A percentile compares a stretch with the other conserved stretches of the same genome.
These are phyloP conservation scores for Esox niger DNA, from an alignment of 2,113 vertebrate species.

Conservation along the genomic window DNA sequence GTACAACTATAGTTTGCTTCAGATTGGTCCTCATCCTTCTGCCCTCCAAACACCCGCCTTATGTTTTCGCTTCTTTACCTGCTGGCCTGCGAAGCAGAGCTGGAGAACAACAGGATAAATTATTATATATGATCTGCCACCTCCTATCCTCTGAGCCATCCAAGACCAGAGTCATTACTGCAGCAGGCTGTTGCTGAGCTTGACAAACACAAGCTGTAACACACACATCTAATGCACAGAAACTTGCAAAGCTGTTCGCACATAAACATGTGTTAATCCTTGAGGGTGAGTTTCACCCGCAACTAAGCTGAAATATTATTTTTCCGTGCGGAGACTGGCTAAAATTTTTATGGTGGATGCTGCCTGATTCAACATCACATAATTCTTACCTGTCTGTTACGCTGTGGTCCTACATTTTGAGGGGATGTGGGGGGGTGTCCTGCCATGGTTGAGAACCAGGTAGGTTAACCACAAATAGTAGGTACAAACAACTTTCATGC, in stretches of 20 bases:
- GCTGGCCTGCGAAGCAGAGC: conserved; percentile 64
- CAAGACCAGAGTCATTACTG: conserved; percentile 75
- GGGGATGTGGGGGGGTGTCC: too few relatives aligned
- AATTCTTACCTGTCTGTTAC: too few relatives aligned
- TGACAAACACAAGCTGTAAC: conserved; percentile 27
- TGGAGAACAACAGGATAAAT: conserved; percentile 71
- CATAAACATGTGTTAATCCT: not conserved
- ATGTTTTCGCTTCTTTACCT: conserved; percentile 48
- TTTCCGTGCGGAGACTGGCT: too few relatives aligned
- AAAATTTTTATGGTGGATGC: too few relatives aligned
- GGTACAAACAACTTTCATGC: too few relatives aligned
- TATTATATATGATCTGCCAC: conserved; percentile 82
- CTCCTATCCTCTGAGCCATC: conserved; percentile 74
- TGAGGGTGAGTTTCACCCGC: too few relatives aligned
- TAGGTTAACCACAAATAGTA: too few relatives aligned
- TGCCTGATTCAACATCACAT: too few relatives aligned
- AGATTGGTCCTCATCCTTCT: not conserved
- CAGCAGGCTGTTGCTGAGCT: conserved; percentile 65
- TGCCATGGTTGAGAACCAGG: too few relatives aligned
- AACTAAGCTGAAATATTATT: too few relatives aligned
- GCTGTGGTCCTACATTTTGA: too few relatives aligned
- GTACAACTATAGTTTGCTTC: conserved; percentile 62
- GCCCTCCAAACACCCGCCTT: conserved; percentile 51
- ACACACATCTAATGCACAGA: conserved; percentile 27
- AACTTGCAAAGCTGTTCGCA: conserved; percentile 15